These are phyloP conservation scores for Lycorma delicatula DNA, from an alignment of 1,140 invertebrate species.

Conservation along the genomic window DNA sequence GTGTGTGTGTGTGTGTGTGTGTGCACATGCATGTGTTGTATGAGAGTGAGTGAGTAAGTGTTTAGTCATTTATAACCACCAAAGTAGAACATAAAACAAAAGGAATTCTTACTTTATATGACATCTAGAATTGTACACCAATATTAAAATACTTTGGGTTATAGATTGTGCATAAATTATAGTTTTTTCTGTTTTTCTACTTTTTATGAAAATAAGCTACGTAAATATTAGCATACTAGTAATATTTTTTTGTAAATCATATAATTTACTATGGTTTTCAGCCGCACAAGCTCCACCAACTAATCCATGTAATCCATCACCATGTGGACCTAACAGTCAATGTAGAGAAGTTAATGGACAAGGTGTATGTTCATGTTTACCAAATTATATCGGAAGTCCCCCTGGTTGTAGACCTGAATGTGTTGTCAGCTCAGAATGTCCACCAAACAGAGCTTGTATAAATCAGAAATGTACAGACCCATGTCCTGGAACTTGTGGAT, in stretches of 20 bases:
- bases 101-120: too few relatives aligned
- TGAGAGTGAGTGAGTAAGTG: too few relatives aligned
- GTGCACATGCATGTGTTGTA: too few relatives aligned
- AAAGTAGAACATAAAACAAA: too few relatives aligned
- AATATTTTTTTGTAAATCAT: background rate
- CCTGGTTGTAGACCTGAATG: slow-evolving; percentile 61
- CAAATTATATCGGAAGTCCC: slow-evolving; percentile 51
- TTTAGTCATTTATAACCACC: too few relatives aligned
- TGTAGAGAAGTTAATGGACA: slow-evolving; percentile 35
- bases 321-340: slow-evolving; percentile 41
- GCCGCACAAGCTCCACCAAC: slow-evolving; percentile 23
- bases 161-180: too few relatives aligned
- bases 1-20: too few relatives aligned
- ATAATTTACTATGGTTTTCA: slow-evolving; percentile 8
- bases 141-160: too few relatives aligned
- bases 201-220: background rate
- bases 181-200: too few relatives aligned
- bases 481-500: slow-evolving; percentile 46
- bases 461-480: slow-evolving; percentile 45
- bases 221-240: background rate
- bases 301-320: slow-evolving; percentile 37
- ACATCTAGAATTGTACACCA: too few relatives aligned
- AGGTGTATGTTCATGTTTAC: slow-evolving; percentile 40
- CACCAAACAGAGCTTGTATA: slow-evolving; percentile 39
- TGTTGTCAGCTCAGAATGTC: slow-evolving; percentile 46